Conservation (phyloP, 2,797 vertebrate species). For the Brachyalestes nurse region DNA sequence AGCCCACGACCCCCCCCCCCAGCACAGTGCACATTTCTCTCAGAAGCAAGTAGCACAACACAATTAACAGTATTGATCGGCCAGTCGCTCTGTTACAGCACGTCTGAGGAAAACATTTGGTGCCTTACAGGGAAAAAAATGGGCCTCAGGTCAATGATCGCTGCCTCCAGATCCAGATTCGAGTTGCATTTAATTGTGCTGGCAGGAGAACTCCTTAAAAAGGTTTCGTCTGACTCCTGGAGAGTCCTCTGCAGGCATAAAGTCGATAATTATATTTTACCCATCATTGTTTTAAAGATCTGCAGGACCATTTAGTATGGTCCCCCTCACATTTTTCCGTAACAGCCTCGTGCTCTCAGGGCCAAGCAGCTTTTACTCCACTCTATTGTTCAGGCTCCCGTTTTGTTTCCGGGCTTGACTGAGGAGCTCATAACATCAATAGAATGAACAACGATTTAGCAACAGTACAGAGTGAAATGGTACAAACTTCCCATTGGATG, state of each 20-base stretch:
- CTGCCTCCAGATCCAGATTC: constrained; percentile 1
- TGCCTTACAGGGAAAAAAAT: constrained; percentile 68
- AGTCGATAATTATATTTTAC: constrained; percentile 37
- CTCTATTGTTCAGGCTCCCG: background rate
- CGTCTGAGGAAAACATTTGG: constrained; percentile 64
- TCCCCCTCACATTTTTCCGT: background rate
- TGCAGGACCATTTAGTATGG: background rate
- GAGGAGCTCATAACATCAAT: background rate
- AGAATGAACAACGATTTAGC: background rate
- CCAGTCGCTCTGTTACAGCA: constrained; percentile 43
- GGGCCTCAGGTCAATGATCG: constrained; percentile 55
- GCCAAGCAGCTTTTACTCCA: background rate
- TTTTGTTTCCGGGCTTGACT: background rate
- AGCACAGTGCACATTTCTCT: background rate
- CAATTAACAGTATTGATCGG: constrained; percentile 74
- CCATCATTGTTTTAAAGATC: constrained; percentile 22
- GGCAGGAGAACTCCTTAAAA: constrained; percentile 27
- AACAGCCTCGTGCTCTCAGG: background rate
- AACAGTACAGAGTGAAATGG: background rate
- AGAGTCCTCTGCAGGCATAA: constrained; percentile 13
- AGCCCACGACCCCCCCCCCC: background rate
- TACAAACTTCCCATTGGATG: background rate
- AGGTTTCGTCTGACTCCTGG: constrained; percentile 19
- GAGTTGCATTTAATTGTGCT: constrained; percentile 30
- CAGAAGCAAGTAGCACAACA: constrained; percentile 61